Evolutionary conservation across 37 sponge, comb jelly and placozoan genomes (phyloP).

Genomic region (Eunapius fragilis): DNA sequence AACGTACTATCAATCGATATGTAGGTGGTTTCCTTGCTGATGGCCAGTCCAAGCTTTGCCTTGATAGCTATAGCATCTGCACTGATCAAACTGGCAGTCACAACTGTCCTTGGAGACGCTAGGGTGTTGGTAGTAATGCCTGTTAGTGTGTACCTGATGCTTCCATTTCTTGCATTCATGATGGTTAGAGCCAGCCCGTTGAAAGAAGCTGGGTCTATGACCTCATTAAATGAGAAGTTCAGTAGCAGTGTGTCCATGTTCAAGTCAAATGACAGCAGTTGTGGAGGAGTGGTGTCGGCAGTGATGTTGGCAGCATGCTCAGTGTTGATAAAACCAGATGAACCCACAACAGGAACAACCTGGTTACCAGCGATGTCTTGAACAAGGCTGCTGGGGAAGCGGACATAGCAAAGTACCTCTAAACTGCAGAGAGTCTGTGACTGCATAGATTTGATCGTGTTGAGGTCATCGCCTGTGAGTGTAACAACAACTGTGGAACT

Average conservation of each 20-base stretch:
- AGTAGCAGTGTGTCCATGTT: conserved; percentile 64
- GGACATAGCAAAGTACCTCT: conserved; percentile 33
- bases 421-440: conserved; percentile 45
- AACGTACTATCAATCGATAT: conserved; percentile 53
- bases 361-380: conserved; percentile 73
- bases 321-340: conserved; percentile 6
- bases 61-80: conserved; percentile 71
- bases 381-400: conserved; percentile 57
- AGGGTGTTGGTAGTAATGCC: conserved; percentile 18
- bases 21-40: conserved; percentile 61
- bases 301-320: conserved; percentile 37
- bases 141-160: conserved; percentile 59
- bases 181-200: conserved; percentile 54
- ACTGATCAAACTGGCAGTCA: conserved; percentile 36
- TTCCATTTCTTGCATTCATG: conserved; percentile 45
- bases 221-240: conserved; percentile 76
- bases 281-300: conserved; percentile 76
- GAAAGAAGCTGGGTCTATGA: conserved; percentile 67
- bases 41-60: conserved; percentile 67
- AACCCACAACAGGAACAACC: conserved; percentile 34
- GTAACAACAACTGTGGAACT: conserved; percentile 50
- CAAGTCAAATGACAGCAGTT: conserved; percentile 58
- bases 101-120: conserved; percentile 42
- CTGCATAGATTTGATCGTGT: conserved; percentile 55
- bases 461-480: conserved; percentile 55